Conservation (phyloP, 1,140 invertebrate species). For the Platorchestia sp. region DNA sequence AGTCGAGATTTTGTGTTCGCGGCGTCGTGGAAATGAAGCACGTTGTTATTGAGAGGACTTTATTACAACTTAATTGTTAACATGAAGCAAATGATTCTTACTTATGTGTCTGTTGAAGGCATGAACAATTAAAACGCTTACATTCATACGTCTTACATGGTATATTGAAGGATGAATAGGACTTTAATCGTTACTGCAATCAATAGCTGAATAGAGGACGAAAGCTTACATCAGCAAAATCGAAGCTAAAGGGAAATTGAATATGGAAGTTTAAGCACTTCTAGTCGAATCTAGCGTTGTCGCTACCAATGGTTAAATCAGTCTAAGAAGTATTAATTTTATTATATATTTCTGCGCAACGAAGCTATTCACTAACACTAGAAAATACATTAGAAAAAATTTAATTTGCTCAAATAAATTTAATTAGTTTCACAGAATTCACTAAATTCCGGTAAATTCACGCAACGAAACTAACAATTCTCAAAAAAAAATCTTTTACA, state of each 20-base stretch:
- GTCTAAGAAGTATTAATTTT: not conserved
- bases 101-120: not conserved
- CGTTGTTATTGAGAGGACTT: not conserved
- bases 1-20: not conserved
- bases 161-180: not conserved
- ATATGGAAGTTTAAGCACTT: not conserved
- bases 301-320: not conserved
- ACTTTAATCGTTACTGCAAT: not conserved
- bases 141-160: not conserved
- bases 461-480: not conserved
- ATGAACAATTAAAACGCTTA: not conserved
- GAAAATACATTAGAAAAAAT: not conserved
- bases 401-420: not conserved
- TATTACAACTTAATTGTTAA: not conserved
- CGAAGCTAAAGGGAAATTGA: not conserved
- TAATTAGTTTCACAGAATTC: not conserved
- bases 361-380: not conserved
- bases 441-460: not conserved
- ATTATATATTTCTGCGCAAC: not conserved
- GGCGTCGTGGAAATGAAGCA: not conserved
- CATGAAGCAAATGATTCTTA: not conserved
- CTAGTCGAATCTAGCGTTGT: too few relatives aligned
- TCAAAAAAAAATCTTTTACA: not conserved
- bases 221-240: not conserved
- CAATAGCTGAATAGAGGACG: not conserved